Base-by-base conservation (phyloP, 2,113 vertebrate genomes). In the Anolis sagrei region DNA sequence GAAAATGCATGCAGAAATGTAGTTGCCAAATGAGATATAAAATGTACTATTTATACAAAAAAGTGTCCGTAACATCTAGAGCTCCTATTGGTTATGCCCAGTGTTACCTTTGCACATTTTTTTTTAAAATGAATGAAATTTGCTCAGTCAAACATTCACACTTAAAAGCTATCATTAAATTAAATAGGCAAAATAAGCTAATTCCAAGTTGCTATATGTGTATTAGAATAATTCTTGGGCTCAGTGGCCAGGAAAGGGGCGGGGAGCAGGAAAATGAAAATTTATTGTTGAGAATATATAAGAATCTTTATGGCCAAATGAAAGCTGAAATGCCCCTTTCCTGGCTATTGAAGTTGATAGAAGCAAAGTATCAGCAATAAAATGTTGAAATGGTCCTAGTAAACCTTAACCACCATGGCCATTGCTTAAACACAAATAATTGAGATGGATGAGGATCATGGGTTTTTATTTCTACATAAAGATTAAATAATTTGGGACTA, bases 341-440 rank as follows among this genome's bases (percentile, higher is more conserved):
- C 16, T 36, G 39, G 77, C 78, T 80, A 66, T 51, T 80, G 75
- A 79, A 90, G 36, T 51, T 51, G 72, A 75, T 72, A 3, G 69
- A 88, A 88, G 49, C 13, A 81, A 88, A 84, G 11, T n/a, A 73
- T 49, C 19, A 85, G 27, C 49, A 90, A 74, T 84, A 82, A 86
- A 91, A 1, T 1, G 5, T 85, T 86, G 2, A 68, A 74, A 76
- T 69, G 72, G 82, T 82, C 62, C 70, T 29, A 36, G 5, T 21
- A 86, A 44, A 4, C 84, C 0, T 62, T 82, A 80, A 86, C 77
- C 16, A 87, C 51, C 79, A 80, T 16, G 9, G 51, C 0, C 0
- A 58, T 6, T 19, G 27, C 54, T 68, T 87, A 44, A 79, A 4
- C 86, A 88, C 66, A 83, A 78, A 32, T 61, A 9, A 79, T 68